Percentiles rank a stretch among this genome's conserved stretches.
These are phyloP conservation scores for Setipinna tenuifilis DNA, from an alignment of 2,797 vertebrate species.

Conservation along the genomic window DNA sequence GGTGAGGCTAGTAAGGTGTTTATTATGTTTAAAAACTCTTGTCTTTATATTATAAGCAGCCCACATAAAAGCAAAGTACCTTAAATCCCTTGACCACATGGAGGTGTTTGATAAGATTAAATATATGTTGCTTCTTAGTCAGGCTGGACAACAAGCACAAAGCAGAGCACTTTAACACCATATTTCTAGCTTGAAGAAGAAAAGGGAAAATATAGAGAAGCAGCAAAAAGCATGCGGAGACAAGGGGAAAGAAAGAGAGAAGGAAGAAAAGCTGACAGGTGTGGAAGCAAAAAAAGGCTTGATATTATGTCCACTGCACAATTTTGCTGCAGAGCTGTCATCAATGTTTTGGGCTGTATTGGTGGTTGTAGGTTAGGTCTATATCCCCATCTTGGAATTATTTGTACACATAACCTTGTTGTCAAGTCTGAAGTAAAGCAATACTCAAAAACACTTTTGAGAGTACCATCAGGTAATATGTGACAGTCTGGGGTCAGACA, in stretches of 20 bases:
- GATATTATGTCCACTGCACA: too few species aligned
- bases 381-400: too few species aligned
- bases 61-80: slow-evolving; percentile 41
- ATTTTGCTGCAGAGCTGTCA: too few species aligned
- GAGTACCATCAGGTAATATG: too few species aligned
- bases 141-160: slow-evolving; percentile 40
- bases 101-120: neutral
- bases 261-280: slow-evolving; percentile 40
- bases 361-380: too few species aligned
- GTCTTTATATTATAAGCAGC: slow-evolving; percentile 56
- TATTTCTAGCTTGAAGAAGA: neutral
- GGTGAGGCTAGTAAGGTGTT: slow-evolving; percentile 28
- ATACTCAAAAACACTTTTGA: too few species aligned
- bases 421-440: too few species aligned
- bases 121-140: slow-evolving; percentile 41
- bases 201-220: neutral
- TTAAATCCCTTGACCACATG: slow-evolving; percentile 39
- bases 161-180: slow-evolving; percentile 26
- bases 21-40: slow-evolving; percentile 55
- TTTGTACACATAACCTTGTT: too few species aligned
- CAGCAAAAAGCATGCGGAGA: too few species aligned
- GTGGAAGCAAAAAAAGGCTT: slow-evolving; percentile 29
- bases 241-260: neutral
- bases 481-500: too few species aligned
- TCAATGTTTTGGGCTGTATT: too few species aligned